Base-by-base conservation (phyloP, 2,797 vertebrate genomes). In the Liparis tanakae region DNA sequence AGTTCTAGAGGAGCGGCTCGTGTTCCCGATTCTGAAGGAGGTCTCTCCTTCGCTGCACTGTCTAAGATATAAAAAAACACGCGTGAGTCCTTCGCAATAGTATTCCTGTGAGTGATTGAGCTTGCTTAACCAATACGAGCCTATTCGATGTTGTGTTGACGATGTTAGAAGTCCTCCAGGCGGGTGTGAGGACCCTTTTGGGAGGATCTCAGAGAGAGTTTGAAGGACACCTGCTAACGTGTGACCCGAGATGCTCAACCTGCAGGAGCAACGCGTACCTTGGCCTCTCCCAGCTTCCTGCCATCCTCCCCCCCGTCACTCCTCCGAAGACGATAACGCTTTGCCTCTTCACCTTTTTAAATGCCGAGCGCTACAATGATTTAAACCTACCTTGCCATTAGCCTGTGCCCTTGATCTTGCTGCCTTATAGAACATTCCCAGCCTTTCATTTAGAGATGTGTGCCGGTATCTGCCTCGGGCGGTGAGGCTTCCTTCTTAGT, bases 401-500 rank as follows among this genome's bases (percentile, higher is more conserved):
- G 71, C 86, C 88, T 90, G 81, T 88, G 87, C 90, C 92, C 91
- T 94, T 85, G 89, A 92, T 91, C 91, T 91, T 86, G 84, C 90
- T 91, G 92, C 92, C 91, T 92, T 92, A 91, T 80, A 76, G 70
- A 87, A 93, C 88, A 89, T 92, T 91, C 90, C 89, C 82, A 84
- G 87, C 82, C 88, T 88, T 88, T 79, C 72, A 67, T 89, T 83
- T 86, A 79, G 74, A 80, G 74, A 81, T 10, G 57, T 77, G 62
- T 76, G 73, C 55, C 57, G 67, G 78, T 84, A 65, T 72, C 73
- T 64, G 75, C 76, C 78, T 78, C 75, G 63, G 13, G 56, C 70
- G 54, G 22, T 54, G 46, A 76, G 80, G 67, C 78, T 80, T 72
- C 41, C 79, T 80, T 72, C 41, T 79, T 64, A 67, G 75, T 74